phyloP scores from a whole-genome alignment of 2,797 vertebrate species.

The Perodicticus potto region DNA sequence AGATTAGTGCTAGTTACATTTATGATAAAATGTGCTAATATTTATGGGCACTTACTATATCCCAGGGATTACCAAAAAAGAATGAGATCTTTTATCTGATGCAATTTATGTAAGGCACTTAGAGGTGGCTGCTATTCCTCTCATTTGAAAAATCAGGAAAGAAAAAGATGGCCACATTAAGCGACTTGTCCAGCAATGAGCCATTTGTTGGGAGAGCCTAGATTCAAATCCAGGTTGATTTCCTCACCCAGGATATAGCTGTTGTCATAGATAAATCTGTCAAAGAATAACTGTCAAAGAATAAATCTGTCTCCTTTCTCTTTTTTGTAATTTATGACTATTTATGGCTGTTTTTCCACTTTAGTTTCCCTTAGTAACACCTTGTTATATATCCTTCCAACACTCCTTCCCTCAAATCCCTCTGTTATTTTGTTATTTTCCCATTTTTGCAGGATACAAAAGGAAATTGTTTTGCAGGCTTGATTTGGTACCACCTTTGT shows the following conservation, averaged over 20 bases:
- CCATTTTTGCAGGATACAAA: neutral
- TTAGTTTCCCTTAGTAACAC: neutral
- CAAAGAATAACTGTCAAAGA: neutral
- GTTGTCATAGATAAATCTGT: too few species aligned
- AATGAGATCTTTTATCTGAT: neutral
- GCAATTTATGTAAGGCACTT: neutral
- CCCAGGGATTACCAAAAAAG: neutral
- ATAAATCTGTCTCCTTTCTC: neutral
- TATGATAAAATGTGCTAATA: neutral
- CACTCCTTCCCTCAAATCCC: neutral
- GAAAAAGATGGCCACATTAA: neutral
- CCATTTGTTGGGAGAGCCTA: neutral
- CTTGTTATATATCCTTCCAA: neutral
- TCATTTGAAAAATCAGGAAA: neutral
- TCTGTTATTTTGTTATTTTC: neutral
- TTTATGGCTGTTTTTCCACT: neutral
- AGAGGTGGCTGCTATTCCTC: neutral
- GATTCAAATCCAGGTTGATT: neutral
- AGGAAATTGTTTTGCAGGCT: neutral
- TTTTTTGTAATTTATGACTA: neutral
- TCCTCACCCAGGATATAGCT: neutral
- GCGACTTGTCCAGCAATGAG: neutral
- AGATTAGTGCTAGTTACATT: neutral
- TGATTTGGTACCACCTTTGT: neutral
- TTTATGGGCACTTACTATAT: neutral